Percentiles rank a stretch among this genome's conserved stretches.
phyloP scores from a whole-genome alignment of 2,797 vertebrate species.

The Liparis tanakae region DNA sequence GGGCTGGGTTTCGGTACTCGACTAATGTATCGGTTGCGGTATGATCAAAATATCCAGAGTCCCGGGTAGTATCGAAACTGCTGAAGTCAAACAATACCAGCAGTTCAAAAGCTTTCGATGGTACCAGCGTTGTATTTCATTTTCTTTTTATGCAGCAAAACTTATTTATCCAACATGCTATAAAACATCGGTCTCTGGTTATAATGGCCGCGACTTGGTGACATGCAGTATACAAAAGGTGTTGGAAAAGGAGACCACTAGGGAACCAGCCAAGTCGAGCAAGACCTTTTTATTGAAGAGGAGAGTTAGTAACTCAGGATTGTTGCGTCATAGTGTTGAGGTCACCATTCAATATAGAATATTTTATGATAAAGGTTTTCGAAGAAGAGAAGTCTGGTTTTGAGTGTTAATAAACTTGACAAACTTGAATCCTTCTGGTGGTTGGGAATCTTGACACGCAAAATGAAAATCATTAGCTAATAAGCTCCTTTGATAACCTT shows the following conservation, averaged over 20 bases:
- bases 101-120: no score
- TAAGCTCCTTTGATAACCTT: background rate
- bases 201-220: background rate
- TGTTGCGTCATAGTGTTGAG: background rate
- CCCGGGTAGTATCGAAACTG: background rate
- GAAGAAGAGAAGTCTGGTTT: background rate
- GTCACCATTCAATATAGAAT: background rate
- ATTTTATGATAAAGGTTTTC: background rate
- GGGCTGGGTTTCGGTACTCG: no score
- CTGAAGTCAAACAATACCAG: background rate
- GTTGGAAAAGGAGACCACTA: background rate
- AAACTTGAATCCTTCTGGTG: background rate
- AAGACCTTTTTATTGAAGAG: background rate
- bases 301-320: background rate
- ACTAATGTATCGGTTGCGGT: no score
- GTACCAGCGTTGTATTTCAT: no score
- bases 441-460: background rate
- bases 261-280: background rate
- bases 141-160: background rate
- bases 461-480: background rate
- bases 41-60: no score
- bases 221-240: background rate
- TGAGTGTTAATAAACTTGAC: background rate
- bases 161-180: background rate
- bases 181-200: background rate